Evolutionary conservation across 2,888 invertebrate genomes (phyloP), one percentile per base, ranked within the genome.

Genomic region (Agrilus cyanescens): DNA sequence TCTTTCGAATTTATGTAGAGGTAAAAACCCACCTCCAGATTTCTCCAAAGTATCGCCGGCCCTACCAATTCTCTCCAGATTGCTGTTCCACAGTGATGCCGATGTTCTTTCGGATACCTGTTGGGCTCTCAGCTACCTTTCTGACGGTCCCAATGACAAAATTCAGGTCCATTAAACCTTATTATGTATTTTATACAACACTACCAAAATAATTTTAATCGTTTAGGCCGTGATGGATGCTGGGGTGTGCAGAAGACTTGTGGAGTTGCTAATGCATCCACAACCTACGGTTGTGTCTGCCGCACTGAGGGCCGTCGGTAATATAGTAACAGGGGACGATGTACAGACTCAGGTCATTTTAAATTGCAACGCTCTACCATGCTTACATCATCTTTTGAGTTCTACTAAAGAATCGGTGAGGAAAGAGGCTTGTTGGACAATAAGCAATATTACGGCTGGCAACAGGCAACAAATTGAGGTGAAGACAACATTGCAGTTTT

Each of bases 351-450:
- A 96, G 71, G 84, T 91, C 10, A 85, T 95, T 50, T 73, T 97
- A 38, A 91, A 91, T 70, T 91, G 91, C 64, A 82, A 83, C 51
- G 94, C 90, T 38, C 70, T 97, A 56, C 86, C 85, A 1, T 86
- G 86, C 61, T 71, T 90, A 45, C 73, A 85, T 50, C 84, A 84
- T 61, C 73, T 96, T 47, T 72, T 88, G 41, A 71, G 75, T 41
- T 83, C 85, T 29, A 67, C 76, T 46, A 85, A 86, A 53, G 94
- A 95, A 67, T 78, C 84, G 12, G 81, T 94, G 43, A 79, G 86
- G 54, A 96, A 96, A 70, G 95, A 96, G 69, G 90, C 94, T 2
- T 94, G 93, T 64, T 96, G 96, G 95, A 93, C 94, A 18, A 81
- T 95, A 54, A 94, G 94, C 45, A 96, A 96, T 67, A 91, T 96